phyloP scores from a whole-genome alignment of 2,888 invertebrate genomes.

The Pheosia gnoma region DNA sequence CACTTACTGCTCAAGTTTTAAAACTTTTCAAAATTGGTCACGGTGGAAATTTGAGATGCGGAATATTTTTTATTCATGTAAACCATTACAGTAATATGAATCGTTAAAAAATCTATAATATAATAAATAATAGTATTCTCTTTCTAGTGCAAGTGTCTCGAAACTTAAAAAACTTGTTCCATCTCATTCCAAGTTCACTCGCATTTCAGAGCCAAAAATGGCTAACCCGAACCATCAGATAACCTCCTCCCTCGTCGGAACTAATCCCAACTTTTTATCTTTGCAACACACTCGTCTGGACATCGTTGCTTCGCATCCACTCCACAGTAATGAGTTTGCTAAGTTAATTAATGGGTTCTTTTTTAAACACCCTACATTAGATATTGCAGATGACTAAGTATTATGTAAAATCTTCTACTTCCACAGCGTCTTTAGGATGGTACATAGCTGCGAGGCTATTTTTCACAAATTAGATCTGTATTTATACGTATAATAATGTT shows the following conservation, averaged over 20 bases:
- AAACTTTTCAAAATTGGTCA: no score
- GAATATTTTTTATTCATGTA: no score
- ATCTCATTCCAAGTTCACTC: not conserved
- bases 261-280: slow-evolving; percentile 38
- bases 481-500: no score
- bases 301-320: slow-evolving; percentile 5
- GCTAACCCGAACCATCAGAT: slow-evolving; percentile 9
- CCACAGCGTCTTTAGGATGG: not conserved
- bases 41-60: no score
- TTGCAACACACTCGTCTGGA: slow-evolving; percentile 26
- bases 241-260: slow-evolving; percentile 19
- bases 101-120: no score
- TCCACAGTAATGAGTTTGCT: slow-evolving; percentile 36
- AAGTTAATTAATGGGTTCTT: slow-evolving; percentile 28
- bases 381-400: not conserved
- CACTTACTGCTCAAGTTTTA: not conserved
- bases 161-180: no score
- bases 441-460: no score
- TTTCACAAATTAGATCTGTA: no score
- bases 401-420: no score
- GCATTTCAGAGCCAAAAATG: not conserved
- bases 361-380: not conserved
- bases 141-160: no score
- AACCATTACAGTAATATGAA: no score
- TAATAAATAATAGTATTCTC: no score